A percentile compares a stretch with the other conserved stretches of the same genome.
Evolutionary conservation across 2,888 invertebrate species (phyloP).

Genomic region (Dilophus febrilis): DNA sequence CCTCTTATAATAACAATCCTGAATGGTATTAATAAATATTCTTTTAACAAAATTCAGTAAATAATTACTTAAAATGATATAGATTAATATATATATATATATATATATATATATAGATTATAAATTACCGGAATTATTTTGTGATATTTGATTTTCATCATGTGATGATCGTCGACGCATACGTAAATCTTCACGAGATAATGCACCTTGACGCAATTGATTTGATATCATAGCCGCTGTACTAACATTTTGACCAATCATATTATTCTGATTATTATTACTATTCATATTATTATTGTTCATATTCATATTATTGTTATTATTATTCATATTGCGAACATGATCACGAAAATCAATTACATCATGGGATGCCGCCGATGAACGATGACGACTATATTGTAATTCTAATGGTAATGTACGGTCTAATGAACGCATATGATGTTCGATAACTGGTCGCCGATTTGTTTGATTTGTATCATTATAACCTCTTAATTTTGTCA

Average conservation of each 20-base stretch:
- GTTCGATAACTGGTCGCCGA: conserved; percentile 23
- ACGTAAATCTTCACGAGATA: conserved; percentile 28
- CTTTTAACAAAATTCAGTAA: too few relatives aligned
- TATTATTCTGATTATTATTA: too few relatives aligned
- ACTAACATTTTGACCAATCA: conserved; percentile 10
- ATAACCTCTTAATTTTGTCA: conserved; percentile 9
- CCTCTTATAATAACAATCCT: too few relatives aligned
- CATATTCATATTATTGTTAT: too few relatives aligned
- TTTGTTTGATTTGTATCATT: conserved; percentile 4
- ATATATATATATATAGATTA: too few relatives aligned
- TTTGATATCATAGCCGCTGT: neutral
- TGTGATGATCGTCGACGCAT: conserved; percentile 30
- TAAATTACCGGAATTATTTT: conserved; percentile 7
- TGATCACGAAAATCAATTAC: conserved; percentile 27
- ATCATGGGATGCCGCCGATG: conserved; percentile 15
- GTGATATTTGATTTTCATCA: conserved; percentile 27
- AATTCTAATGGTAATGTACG: conserved; percentile 28
- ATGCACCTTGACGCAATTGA: conserved; percentile 8
- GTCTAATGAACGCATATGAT: conserved; percentile 30
- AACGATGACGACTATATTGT: conserved; percentile 29
- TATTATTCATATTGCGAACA: conserved; percentile 24
- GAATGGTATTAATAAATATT: too few relatives aligned
- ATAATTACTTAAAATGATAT: too few relatives aligned
- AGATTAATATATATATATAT: too few relatives aligned
- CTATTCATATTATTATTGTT: too few relatives aligned